Evolutionary conservation across 2,113 vertebrate genomes (phyloP).

Genomic region (Poicephalus gulielmi): DNA sequence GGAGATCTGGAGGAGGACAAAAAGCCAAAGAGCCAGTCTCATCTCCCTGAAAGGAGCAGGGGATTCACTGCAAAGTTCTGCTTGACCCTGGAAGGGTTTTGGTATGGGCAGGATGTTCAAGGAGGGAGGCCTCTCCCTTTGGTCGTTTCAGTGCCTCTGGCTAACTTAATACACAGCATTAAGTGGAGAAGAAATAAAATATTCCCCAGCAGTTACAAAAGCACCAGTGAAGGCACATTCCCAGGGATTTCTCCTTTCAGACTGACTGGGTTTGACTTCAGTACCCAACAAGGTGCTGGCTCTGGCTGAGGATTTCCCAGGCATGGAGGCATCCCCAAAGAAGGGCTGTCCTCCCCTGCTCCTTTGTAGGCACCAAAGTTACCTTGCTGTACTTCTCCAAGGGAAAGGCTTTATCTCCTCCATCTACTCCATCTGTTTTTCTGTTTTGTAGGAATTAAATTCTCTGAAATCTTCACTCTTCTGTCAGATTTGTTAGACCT

Average conservation of each 20-base stretch:
- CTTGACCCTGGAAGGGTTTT: neutral
- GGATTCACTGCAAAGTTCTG: neutral
- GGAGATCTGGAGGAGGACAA: neutral
- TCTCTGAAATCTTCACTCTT: neutral
- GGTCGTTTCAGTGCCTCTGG: neutral
- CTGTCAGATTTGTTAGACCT: neutral
- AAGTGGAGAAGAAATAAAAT: neutral
- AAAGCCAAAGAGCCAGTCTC: neutral
- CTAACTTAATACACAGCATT: neutral
- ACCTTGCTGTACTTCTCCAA: neutral
- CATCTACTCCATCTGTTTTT: neutral
- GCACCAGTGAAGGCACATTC: neutral
- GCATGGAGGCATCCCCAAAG: fast-evolving
- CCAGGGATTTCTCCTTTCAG: neutral
- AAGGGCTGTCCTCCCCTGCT: neutral
- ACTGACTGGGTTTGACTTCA: neutral
- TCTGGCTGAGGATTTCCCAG: neutral
- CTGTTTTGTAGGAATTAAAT: neutral
- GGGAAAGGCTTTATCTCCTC: neutral
- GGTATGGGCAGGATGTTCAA: fast-evolving
- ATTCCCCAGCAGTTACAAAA: neutral
- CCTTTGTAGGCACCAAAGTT: neutral
- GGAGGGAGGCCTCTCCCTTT: neutral
- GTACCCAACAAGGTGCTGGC: neutral
- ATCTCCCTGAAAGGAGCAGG: fast-evolving